Evolutionary conservation across 1,140 invertebrate genomes (phyloP).

Genomic region (Trachelipus rathkii): DNA sequence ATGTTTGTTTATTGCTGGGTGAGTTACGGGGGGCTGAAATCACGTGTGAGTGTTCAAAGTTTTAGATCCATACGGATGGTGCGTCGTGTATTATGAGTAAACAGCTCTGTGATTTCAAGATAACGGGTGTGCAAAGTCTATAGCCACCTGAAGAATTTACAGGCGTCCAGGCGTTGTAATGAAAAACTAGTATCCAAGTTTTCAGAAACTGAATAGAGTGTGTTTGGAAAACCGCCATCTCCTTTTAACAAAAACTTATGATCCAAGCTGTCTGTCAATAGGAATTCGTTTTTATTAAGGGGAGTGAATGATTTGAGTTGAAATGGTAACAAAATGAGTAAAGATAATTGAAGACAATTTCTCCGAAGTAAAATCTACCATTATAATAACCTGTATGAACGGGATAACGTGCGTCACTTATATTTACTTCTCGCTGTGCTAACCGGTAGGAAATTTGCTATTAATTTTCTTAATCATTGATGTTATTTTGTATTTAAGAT

Average conservation of each 20-base stretch:
- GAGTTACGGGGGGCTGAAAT: no score
- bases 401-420: no score
- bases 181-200: background rate
- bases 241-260: constrained; percentile 33
- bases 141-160: constrained; percentile 18
- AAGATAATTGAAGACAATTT: constrained; percentile 47
- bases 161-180: background rate
- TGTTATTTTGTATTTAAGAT: no score
- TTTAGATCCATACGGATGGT: no score
- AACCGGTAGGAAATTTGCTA: no score
- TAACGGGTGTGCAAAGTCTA: constrained; percentile 48
- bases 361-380: constrained; percentile 49
- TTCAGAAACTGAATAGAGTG: constrained; percentile 50
- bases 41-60: no score
- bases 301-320: constrained; percentile 50
- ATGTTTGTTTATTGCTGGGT: no score
- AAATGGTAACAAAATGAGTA: constrained; percentile 49
- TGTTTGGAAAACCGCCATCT: constrained; percentile 48
- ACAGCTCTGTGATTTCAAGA: constrained; percentile 59
- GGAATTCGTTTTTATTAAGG: constrained; percentile 50
- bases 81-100: no score
- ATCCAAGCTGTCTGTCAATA: constrained; percentile 48
- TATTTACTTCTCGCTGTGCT: no score
- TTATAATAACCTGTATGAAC: no score
- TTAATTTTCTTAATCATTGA: no score